A percentile compares a stretch with the other conserved stretches of the same genome.
phyloP scores from a whole-genome alignment of 2,113 vertebrate genomes.

The Myotis brandtii region DNA sequence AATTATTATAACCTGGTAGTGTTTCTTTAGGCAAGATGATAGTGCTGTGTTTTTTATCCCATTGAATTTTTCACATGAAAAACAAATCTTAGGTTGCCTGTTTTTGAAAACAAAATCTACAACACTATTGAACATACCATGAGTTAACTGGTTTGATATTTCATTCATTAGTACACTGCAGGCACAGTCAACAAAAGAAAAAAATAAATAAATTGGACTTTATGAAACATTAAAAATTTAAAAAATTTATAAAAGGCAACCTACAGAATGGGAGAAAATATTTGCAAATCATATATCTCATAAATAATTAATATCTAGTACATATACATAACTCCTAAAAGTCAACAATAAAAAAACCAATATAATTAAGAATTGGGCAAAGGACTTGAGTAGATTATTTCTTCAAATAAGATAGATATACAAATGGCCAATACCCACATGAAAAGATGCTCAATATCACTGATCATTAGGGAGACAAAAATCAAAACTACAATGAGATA shows the following conservation, averaged over 20 bases:
- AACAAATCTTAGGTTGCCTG: slow-evolving; percentile 3
- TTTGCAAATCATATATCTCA: background rate
- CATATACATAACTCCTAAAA: background rate
- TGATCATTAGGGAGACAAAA: background rate
- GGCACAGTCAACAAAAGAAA: background rate
- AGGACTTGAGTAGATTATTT: background rate
- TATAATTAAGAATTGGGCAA: background rate
- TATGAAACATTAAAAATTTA: background rate
- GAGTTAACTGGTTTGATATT: slow-evolving; percentile 15
- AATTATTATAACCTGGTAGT: slow-evolving; percentile 74
- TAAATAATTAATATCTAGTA: slow-evolving; percentile 13
- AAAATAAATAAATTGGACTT: background rate
- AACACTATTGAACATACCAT: background rate
- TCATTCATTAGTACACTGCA: background rate
- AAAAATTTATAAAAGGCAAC: background rate
- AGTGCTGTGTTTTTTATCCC: slow-evolving; percentile 66
- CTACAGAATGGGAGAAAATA: background rate
- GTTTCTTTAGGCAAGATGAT: slow-evolving; percentile 75
- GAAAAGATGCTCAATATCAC: background rate
- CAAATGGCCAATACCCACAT: background rate
- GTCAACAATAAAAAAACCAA: background rate
- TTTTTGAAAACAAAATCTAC: slow-evolving; percentile 33
- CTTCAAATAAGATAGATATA: background rate
- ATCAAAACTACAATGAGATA: background rate
- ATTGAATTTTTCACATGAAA: slow-evolving; percentile 18